A percentile compares a stretch with the other conserved stretches of the same genome.
Conservation (phyloP, 2,888 invertebrate genomes). For the Oscheius myriophilus region DNA sequence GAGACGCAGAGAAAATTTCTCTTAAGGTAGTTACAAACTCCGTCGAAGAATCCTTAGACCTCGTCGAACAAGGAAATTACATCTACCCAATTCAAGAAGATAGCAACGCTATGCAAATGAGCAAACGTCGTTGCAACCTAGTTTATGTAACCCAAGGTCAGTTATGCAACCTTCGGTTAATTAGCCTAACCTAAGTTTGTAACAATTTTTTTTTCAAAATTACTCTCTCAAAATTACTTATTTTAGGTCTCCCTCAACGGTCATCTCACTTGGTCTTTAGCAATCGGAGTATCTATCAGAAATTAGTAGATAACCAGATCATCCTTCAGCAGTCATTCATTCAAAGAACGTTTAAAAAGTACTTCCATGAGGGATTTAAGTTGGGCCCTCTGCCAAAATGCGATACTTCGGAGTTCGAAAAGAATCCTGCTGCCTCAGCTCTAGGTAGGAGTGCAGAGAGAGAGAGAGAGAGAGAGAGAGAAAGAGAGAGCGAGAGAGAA, state of each 20-base stretch:
- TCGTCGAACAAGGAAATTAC: slow-evolving; percentile 56
- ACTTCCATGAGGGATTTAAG: slow-evolving; percentile 45
- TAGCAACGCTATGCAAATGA: slow-evolving; percentile 54
- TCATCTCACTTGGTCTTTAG: slow-evolving; percentile 45
- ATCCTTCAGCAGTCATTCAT: slow-evolving; percentile 45
- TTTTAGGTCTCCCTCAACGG: slow-evolving; percentile 47
- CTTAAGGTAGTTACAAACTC: slow-evolving; percentile 40
- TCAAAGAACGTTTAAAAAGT: slow-evolving; percentile 48
- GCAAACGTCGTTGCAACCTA: slow-evolving; percentile 49
- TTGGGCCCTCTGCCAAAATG: slow-evolving; percentile 44
- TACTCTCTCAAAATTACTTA: neutral
- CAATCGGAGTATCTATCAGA: slow-evolving; percentile 36
- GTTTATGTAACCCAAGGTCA: slow-evolving; percentile 56
- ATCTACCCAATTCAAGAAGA: slow-evolving; percentile 61
- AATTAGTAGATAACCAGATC: slow-evolving; percentile 39
- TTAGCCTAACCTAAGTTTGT: too few relatives aligned
- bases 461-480: too few relatives aligned
- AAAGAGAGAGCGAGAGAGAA: too few relatives aligned
- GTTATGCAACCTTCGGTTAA: neutral
- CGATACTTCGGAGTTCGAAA: slow-evolving; percentile 27
- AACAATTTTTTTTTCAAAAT: neutral
- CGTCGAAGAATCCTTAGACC: slow-evolving; percentile 55
- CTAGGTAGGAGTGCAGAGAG: too few relatives aligned
- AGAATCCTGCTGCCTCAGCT: slow-evolving; percentile 6
- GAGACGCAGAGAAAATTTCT: too few relatives aligned